Base-by-base conservation (phyloP, 2,888 invertebrate species). In the Fragum sueziense region DNA sequence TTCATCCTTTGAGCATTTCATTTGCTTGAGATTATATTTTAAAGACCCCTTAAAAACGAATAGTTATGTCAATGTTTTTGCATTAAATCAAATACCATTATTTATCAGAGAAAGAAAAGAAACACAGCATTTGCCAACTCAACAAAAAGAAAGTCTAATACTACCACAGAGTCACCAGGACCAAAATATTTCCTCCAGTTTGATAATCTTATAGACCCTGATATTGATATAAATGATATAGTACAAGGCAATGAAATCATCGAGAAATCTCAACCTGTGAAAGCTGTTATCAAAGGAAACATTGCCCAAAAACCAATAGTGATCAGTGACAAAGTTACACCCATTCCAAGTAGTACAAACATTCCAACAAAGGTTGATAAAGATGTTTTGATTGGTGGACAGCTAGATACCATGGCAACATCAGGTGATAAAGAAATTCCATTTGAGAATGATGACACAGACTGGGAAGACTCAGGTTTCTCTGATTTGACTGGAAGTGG, bases 341-440 rank as follows among this genome's bases (percentile, higher is more conserved):
- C 37, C 33, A 11, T 52, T 33, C 33, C 70, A 22, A 34, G 20
- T 33, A 29, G 57, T 54, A 14, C n/a, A 70, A 52, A n/a, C 37
- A 70, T 34, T 31, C 29, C 37, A 57, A 34, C 22, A 33, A 20
- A 70, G 17, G 1, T 33, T 22, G 0, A 22, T 2, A 70, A 54
- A 68, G 82, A 82, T 34, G 71, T 79, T 68, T 37, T 69, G 54
- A 75, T 83, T 61, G 80, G 67, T 74, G 83, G 83, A 78, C 67
- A 72, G 31, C 33, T 82, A 29, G 72, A 71, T 72, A 41, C 69
- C 65, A 20, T 76, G 37, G 57, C 52, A 54, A 79, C 70, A 37
- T 65, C 76, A 76, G 76, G 73, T 14, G 54, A 54, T 2, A 65
- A 37, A 33, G 33, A 47, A 22, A 14, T 54, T 7, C 57, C 68